Percentiles rank a stretch among this genome's conserved stretches.
Evolutionary conservation across 2,797 vertebrate species (phyloP).

Genomic region (Crypturellus tataupa): DNA sequence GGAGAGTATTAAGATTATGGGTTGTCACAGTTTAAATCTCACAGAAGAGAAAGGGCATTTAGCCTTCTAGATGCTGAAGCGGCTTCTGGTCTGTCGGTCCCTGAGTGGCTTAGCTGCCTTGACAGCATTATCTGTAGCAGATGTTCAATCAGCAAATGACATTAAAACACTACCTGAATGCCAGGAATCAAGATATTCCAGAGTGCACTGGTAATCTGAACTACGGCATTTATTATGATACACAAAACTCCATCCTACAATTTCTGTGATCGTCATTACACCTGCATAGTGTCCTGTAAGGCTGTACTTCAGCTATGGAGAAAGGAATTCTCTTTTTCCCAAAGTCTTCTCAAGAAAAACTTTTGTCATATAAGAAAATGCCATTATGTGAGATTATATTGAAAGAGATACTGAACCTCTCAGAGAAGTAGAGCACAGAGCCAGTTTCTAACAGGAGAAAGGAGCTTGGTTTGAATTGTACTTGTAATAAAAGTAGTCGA

Average conservation of each 20-base stretch:
- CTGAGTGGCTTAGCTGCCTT: background rate
- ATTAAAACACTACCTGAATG: background rate
- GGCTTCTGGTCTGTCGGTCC: background rate
- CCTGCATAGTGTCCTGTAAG: background rate
- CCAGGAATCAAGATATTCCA: background rate
- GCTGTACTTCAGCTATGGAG: accelerated
- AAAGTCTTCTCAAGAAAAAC: background rate
- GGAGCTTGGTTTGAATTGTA: background rate
- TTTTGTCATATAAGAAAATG: background rate
- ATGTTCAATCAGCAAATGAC: background rate
- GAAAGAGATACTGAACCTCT: background rate
- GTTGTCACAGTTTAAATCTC: background rate
- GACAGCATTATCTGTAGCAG: background rate
- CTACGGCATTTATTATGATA: accelerated
- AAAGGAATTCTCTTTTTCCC: background rate
- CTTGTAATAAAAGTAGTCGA: background rate
- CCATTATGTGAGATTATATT: background rate
- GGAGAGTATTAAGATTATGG: background rate
- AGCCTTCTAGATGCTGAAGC: background rate
- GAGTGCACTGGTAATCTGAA: background rate
- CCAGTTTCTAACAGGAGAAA: background rate
- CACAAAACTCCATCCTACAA: background rate
- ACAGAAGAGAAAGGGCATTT: background rate
- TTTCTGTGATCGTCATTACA: background rate
- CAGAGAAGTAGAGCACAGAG: background rate